A percentile compares a stretch with the other conserved stretches of the same genome.
phyloP scores from a whole-genome alignment of 1,140 invertebrate species.

The Phenacoccus solenopsis region DNA sequence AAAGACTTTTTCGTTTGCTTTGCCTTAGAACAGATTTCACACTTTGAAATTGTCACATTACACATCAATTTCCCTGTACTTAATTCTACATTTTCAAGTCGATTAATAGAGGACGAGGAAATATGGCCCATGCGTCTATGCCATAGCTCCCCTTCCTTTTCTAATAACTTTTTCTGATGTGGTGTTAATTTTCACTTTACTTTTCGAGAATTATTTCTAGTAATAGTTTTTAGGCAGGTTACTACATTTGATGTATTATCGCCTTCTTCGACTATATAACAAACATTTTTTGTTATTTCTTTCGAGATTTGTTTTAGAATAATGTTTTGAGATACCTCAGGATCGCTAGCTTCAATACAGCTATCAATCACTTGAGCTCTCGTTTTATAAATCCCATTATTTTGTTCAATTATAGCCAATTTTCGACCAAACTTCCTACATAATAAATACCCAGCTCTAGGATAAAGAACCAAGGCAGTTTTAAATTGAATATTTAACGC shows the following conservation, averaged over 20 bases:
- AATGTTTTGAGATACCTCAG: not conserved
- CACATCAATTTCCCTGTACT: not conserved
- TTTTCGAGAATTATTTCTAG: not conserved
- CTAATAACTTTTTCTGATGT: not conserved
- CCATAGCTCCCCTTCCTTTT: not conserved
- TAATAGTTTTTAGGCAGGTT: not conserved
- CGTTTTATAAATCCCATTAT: not conserved
- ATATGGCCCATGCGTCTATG: not conserved
- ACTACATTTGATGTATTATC: not conserved
- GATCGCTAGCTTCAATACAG: not conserved
- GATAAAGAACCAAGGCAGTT: not conserved
- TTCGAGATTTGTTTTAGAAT: not conserved
- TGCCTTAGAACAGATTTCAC: slow-evolving; percentile 5
- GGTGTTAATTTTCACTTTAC: not conserved
- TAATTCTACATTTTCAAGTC: not conserved
- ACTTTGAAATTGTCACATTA: not conserved
- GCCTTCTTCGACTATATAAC: too few relatives aligned
- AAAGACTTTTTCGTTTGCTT: not conserved
- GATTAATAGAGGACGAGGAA: not conserved
- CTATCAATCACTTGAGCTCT: not conserved
- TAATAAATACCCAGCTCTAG: not conserved
- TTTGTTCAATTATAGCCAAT: not conserved
- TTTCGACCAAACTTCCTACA: not conserved
- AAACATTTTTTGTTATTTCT: too few relatives aligned
- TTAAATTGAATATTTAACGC: not conserved